Conservation (phyloP, 2,888 invertebrate species). For the Diarsia rubi region DNA sequence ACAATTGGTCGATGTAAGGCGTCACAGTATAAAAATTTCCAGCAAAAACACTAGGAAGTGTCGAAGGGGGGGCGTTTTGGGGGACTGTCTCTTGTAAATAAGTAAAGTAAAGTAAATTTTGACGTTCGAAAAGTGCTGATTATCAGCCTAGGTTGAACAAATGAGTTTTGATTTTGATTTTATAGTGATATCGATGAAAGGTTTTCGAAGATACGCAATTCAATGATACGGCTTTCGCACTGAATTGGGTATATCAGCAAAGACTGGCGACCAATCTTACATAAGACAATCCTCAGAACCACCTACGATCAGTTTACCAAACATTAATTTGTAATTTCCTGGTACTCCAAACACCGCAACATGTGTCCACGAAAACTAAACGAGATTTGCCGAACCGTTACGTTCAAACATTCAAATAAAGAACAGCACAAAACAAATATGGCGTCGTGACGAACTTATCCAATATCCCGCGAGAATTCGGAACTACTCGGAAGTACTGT, state of each 20-base stretch:
- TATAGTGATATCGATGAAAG: no score
- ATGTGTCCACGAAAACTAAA: conserved; percentile 25
- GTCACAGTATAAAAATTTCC: no score
- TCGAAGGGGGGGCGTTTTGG: no score
- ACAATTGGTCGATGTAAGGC: no score
- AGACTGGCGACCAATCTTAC: not conserved
- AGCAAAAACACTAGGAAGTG: no score
- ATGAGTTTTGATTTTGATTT: no score
- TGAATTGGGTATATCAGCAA: not conserved
- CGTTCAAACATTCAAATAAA: conserved; percentile 30
- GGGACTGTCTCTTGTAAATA: no score
- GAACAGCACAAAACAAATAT: conserved; percentile 33
- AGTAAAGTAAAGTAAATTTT: no score
- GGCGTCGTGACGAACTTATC: conserved; percentile 40
- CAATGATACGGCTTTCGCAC: no score
- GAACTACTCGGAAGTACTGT: conserved; percentile 41
- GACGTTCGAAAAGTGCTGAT: no score
- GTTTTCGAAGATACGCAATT: no score
- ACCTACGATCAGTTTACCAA: conserved; percentile 5
- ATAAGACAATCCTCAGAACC: not conserved
- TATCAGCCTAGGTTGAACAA: no score
- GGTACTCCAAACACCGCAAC: conserved; percentile 11
- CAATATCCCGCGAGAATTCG: conserved; percentile 35
- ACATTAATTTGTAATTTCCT: conserved; percentile 19
- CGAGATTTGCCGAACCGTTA: conserved; percentile 12